These are phyloP conservation scores for Glomeris marginata DNA, from an alignment of 2,888 invertebrate species.

Conservation along the genomic window DNA sequence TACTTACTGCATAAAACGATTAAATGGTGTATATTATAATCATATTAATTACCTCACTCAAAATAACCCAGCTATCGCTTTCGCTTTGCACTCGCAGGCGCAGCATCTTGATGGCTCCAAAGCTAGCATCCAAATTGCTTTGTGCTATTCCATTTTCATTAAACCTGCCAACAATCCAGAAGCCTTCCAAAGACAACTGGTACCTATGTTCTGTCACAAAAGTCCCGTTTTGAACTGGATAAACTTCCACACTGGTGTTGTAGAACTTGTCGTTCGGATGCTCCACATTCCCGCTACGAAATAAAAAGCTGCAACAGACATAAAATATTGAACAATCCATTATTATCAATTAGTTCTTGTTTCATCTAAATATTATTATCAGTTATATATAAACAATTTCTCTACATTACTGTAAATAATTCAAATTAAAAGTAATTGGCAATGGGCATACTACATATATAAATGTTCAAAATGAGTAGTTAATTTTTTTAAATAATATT, in stretches of 20 bases:
- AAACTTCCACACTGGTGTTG: constrained; percentile 69
- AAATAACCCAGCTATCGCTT: constrained; percentile 75
- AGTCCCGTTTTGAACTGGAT: constrained; percentile 33
- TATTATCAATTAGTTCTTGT: not conserved
- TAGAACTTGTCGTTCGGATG: constrained; percentile 77
- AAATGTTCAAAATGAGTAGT: no score
- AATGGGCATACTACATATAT: no score
- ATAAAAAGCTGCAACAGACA: constrained; percentile 46
- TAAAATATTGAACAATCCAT: constrained; percentile 1
- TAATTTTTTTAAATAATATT: no score
- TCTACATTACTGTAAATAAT: not conserved
- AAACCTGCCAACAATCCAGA: constrained; percentile 55
- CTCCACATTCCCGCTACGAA: constrained; percentile 77
- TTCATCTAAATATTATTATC: not conserved
- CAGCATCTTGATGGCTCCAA: constrained; percentile 53
- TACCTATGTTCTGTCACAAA: constrained; percentile 7
- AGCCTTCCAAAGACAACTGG: constrained; percentile 43
- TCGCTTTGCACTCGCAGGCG: constrained; percentile 63
- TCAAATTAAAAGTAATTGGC: no score
- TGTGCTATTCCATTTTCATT: constrained; percentile 67
- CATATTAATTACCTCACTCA: constrained; percentile 64
- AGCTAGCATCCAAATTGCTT: constrained; percentile 45
- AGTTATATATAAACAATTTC: not conserved
- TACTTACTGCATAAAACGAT: no score
- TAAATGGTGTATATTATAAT: no score